phyloP scores from a whole-genome alignment of 2,888 invertebrate species.

The Aleiodes leptofemur region DNA sequence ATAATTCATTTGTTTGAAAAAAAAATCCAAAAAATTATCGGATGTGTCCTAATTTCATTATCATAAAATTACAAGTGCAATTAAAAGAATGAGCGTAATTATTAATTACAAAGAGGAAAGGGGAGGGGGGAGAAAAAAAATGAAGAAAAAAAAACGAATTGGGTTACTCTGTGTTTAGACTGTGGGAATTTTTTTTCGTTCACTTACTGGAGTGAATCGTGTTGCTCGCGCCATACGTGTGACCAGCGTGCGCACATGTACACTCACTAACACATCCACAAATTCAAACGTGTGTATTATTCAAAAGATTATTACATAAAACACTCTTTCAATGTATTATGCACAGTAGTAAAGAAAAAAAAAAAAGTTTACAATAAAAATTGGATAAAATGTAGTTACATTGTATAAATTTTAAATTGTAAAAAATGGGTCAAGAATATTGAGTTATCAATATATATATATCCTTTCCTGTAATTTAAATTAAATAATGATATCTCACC shows the following conservation, averaged over 20 bases:
- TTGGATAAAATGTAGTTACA: background rate
- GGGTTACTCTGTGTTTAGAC: conserved; percentile 46
- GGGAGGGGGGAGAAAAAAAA: background rate
- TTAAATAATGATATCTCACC: too few relatives aligned
- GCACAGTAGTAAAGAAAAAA: background rate
- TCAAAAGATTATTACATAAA: conserved; percentile 28
- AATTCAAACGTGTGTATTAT: conserved; percentile 42
- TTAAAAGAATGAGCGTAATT: too few relatives aligned
- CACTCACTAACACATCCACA: conserved; percentile 53
- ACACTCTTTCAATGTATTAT: background rate
- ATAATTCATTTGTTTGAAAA: too few relatives aligned
- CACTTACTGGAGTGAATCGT: conserved; percentile 56
- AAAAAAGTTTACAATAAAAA: background rate
- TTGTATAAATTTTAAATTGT: too few relatives aligned
- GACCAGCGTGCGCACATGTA: conserved; percentile 70
- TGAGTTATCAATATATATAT: too few relatives aligned
- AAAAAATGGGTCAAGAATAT: too few relatives aligned
- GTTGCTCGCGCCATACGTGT: conserved; percentile 72
- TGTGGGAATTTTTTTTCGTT: conserved; percentile 53
- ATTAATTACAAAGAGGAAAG: too few relatives aligned
- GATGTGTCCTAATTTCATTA: too few relatives aligned
- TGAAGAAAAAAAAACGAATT: conserved; percentile 27
- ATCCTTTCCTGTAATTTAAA: too few relatives aligned
- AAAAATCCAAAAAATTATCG: too few relatives aligned
- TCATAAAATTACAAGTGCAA: too few relatives aligned